These are phyloP conservation scores for Nannoperca australis DNA, from an alignment of 2,797 vertebrate species.

Conservation along the genomic window DNA sequence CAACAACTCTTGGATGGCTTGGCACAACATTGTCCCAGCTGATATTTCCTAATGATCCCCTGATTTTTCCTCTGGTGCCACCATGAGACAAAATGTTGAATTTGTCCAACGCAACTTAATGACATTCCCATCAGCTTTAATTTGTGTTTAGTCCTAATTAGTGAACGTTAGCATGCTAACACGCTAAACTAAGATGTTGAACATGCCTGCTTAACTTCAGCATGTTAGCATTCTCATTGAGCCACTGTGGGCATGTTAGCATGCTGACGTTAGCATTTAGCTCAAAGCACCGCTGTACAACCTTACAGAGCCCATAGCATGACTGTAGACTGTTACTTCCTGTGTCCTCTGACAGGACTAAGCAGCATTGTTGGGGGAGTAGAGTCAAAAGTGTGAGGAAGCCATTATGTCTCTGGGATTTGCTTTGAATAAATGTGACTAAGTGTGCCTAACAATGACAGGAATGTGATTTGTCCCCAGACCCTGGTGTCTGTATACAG, in stretches of 20 bases:
- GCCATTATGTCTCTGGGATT: conserved; percentile 26
- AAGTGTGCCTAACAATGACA: conserved; percentile 62
- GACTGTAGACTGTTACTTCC: conserved; percentile 21
- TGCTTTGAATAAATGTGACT: background rate
- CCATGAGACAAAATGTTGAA: background rate
- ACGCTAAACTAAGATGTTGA: background rate
- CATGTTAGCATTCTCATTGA: background rate
- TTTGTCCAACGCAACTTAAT: background rate
- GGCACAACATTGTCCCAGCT: background rate
- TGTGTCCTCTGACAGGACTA: conserved; percentile 19
- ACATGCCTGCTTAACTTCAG: background rate
- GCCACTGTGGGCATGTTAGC: background rate
- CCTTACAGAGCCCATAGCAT: background rate
- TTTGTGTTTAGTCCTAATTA: background rate
- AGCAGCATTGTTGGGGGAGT: conserved; percentile 50
- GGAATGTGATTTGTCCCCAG: conserved; percentile 59
- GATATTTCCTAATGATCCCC: no score
- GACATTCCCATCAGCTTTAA: no score
- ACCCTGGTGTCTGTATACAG: conserved; percentile 41
- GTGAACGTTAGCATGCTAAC: background rate
- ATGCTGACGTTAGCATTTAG: conserved; percentile 11
- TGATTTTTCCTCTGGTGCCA: background rate
- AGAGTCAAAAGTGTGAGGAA: conserved; percentile 28
- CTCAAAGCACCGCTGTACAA: background rate
- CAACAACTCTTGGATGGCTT: background rate